Percentiles rank a stretch among this genome's conserved stretches.
These are phyloP conservation scores for Dasypolia templi DNA, from an alignment of 2,888 invertebrate species.

Conservation along the genomic window DNA sequence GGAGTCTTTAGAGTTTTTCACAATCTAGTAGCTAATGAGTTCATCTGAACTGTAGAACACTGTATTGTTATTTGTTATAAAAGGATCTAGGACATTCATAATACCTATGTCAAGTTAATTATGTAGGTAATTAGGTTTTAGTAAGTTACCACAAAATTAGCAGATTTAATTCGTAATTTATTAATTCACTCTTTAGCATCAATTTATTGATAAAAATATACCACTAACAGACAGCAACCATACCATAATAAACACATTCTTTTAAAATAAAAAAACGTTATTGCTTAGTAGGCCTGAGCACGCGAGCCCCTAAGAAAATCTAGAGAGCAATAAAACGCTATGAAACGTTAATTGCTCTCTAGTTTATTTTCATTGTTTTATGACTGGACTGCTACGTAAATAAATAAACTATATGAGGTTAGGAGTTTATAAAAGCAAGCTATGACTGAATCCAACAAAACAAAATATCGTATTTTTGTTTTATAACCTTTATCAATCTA, in stretches of 20 bases:
- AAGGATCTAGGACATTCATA: neutral
- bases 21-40: constrained; percentile 10
- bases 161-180: neutral
- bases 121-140: neutral
- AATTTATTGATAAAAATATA: neutral
- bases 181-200: neutral
- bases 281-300: neutral
- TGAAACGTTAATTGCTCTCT: neutral
- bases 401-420: neutral
- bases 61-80: neutral
- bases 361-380: neutral
- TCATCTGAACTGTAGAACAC: neutral
- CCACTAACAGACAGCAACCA: neutral
- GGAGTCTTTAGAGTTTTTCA: neutral
- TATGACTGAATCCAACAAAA: neutral
- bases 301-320: constrained; percentile 18
- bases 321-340: neutral
- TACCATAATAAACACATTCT: neutral
- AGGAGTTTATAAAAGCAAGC: neutral
- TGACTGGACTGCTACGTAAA: neutral
- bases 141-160: neutral
- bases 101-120: neutral
- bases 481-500: neutral
- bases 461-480: neutral
- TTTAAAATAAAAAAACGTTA: neutral